phyloP scores from a whole-genome alignment of 2,888 invertebrate genomes.

The Unio delphinus region DNA sequence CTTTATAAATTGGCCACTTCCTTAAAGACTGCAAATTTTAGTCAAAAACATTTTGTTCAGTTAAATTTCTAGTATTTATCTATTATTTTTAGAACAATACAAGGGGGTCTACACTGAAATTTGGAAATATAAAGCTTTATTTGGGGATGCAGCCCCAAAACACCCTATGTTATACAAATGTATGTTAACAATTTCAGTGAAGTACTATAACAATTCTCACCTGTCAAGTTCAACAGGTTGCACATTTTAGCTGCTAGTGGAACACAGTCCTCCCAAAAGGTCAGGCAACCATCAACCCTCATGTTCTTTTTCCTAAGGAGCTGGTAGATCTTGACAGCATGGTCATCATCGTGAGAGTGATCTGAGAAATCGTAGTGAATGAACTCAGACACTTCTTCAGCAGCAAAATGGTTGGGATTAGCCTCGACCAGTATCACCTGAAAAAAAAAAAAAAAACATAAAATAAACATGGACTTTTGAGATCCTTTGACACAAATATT shows the following conservation, averaged over 20 bases:
- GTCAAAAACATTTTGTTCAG: too few relatives aligned
- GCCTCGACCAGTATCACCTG: conserved; percentile 49
- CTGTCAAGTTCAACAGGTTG: conserved; percentile 23
- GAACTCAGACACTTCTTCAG: conserved; percentile 22
- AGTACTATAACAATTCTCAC: conserved; percentile 5
- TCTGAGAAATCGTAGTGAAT: conserved; percentile 42
- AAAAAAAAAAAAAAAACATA: neutral
- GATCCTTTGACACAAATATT: too few relatives aligned
- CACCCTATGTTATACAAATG: too few relatives aligned
- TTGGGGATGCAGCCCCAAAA: too few relatives aligned
- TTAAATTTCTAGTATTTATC: too few relatives aligned
- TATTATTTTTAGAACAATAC: too few relatives aligned
- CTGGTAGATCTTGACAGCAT: conserved; percentile 36
- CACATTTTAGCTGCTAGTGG: conserved; percentile 46
- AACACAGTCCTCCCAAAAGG: conserved; percentile 57
- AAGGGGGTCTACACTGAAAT: too few relatives aligned
- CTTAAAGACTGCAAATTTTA: too few relatives aligned
- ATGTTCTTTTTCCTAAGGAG: conserved; percentile 20
- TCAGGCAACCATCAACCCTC: conserved; percentile 42
- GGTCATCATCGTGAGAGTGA: conserved; percentile 33
- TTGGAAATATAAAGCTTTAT: neutral
- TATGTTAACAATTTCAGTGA: too few relatives aligned
- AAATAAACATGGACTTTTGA: too few relatives aligned
- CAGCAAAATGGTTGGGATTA: conserved; percentile 23
- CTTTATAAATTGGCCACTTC: too few relatives aligned